Conservation (phyloP, 2,888 invertebrate species). For the Macropis europaea region DNA sequence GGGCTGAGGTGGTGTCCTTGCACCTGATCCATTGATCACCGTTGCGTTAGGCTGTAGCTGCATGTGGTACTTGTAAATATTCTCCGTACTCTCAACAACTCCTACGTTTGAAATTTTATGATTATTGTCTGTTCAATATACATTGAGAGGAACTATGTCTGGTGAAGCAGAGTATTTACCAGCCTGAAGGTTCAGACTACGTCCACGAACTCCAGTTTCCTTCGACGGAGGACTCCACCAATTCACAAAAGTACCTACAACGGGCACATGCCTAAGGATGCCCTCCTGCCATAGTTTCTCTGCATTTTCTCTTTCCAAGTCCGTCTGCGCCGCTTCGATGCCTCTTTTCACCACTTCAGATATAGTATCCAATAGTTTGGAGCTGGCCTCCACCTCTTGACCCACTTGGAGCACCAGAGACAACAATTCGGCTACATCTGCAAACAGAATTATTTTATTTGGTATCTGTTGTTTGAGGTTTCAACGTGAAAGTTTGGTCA, state of each 20-base stretch:
- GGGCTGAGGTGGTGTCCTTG: slow-evolving; percentile 85
- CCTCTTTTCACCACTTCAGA: slow-evolving; percentile 96
- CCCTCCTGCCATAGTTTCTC: slow-evolving; percentile 97
- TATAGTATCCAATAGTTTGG: slow-evolving; percentile 95
- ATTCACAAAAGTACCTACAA: slow-evolving; percentile 95
- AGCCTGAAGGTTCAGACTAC: slow-evolving; percentile 88
- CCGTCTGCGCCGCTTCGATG: slow-evolving; percentile 95
- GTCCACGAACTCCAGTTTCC: slow-evolving; percentile 89
- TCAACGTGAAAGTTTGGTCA: background rate
- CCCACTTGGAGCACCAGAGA: slow-evolving; percentile 93
- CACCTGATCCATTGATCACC: slow-evolving; percentile 81
- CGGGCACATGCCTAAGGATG: slow-evolving; percentile 94
- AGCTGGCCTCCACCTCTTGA: slow-evolving; percentile 95
- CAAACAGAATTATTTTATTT: slow-evolving; percentile 5
- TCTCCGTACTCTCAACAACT: slow-evolving; percentile 90
- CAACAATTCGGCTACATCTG: slow-evolving; percentile 93
- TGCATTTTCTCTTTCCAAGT: slow-evolving; percentile 94
- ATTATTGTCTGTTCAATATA: background rate
- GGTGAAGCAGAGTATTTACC: slow-evolving; percentile 58
- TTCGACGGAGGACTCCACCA: slow-evolving; percentile 96
- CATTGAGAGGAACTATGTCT: background rate
- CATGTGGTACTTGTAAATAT: slow-evolving; percentile 91
- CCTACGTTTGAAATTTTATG: slow-evolving; percentile 81
- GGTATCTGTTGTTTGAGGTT: background rate
- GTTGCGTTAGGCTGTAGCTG: slow-evolving; percentile 85